These are phyloP conservation scores for Zaprionus ghesquierei DNA, from an alignment of 1,140 invertebrate species.

Conservation along the genomic window DNA sequence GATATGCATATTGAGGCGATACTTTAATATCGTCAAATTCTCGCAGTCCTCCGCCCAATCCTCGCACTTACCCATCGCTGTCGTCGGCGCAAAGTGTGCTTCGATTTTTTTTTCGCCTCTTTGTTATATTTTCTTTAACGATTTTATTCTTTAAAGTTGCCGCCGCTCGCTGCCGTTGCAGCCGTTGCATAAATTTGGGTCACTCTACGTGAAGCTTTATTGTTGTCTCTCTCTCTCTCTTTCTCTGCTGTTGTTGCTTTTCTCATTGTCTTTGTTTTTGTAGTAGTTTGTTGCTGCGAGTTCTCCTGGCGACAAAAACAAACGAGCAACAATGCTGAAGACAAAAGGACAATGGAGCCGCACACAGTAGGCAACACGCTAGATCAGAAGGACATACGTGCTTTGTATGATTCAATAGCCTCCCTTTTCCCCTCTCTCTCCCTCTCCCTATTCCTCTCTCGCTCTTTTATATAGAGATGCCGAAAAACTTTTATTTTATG, in stretches of 20 bases:
- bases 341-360: constrained; percentile 49
- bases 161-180: constrained; percentile 44
- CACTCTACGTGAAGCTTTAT: constrained; percentile 51
- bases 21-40: constrained; percentile 37
- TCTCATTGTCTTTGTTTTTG: neutral
- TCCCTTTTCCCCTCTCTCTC: neutral
- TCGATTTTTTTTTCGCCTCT: constrained; percentile 33
- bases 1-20: constrained; percentile 13
- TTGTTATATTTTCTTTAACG: constrained; percentile 31
- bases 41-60: neutral
- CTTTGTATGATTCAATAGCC: constrained; percentile 57
- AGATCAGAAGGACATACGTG: constrained; percentile 50
- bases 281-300: neutral
- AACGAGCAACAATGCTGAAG: constrained; percentile 61
- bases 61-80: constrained; percentile 11
- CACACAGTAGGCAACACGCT: constrained; percentile 7
- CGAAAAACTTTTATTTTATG: constrained; percentile 71
- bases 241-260: neutral
- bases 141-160: constrained; percentile 56
- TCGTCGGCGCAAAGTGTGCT: constrained; percentile 19
- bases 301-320: constrained; percentile 58
- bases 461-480: neutral
- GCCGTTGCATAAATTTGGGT: constrained; percentile 68
- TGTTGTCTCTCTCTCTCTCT: constrained; percentile 5
- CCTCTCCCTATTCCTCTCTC: neutral